Conservation (phyloP, 2,888 invertebrate species). For the Sicus ferrugineus region DNA sequence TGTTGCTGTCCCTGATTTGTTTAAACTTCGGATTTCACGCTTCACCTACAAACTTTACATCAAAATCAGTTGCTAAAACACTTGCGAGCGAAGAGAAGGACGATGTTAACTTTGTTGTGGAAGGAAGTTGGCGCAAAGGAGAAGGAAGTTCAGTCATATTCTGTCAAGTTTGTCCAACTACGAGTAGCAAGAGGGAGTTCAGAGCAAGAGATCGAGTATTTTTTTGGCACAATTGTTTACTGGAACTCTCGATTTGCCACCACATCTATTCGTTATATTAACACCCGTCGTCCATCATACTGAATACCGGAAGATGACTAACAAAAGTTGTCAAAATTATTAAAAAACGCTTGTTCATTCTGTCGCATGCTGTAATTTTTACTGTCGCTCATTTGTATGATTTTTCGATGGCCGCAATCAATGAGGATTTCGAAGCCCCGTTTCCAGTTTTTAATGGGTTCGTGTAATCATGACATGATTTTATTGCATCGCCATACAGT, state of each 20-base stretch:
- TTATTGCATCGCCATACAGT: background rate
- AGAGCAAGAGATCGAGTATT: too few relatives aligned
- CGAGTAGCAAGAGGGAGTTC: too few relatives aligned
- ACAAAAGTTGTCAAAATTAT: too few relatives aligned
- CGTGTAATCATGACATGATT: conserved; percentile 6
- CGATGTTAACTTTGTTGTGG: background rate
- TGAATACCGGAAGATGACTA: too few relatives aligned
- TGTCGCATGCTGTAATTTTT: background rate
- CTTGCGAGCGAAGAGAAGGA: background rate
- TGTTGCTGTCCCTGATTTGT: conserved; percentile 26
- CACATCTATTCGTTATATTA: too few relatives aligned
- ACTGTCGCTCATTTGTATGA: background rate
- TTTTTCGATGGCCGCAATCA: background rate
- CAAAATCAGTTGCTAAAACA: conserved; percentile 26
- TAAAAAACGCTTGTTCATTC: too few relatives aligned
- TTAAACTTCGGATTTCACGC: conserved; percentile 30
- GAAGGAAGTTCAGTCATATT: too few relatives aligned
- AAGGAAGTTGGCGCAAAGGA: background rate
- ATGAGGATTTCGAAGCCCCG: background rate
- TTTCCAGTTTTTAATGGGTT: conserved; percentile 8
- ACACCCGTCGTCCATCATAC: too few relatives aligned
- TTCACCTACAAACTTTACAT: conserved; percentile 18
- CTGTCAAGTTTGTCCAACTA: too few relatives aligned
- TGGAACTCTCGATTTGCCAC: too few relatives aligned
- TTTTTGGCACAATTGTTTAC: too few relatives aligned